Evolutionary conservation across 2,113 vertebrate genomes (phyloP).

Genomic region (Tachycineta bicolor): DNA sequence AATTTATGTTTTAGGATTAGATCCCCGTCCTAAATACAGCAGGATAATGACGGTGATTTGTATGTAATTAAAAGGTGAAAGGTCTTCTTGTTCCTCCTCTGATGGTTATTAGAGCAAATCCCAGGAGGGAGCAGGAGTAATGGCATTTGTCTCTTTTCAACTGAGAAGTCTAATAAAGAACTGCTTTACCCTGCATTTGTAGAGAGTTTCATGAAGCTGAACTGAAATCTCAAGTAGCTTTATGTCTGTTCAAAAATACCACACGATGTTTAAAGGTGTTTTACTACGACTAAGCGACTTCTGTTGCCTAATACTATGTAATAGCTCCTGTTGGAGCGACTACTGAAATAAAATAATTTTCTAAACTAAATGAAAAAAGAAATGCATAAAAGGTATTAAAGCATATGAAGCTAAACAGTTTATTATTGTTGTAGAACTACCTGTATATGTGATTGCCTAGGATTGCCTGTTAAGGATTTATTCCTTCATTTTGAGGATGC

Average conservation of each 20-base stretch:
- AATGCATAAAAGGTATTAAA: neutral
- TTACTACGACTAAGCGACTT: neutral
- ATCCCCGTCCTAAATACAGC: neutral
- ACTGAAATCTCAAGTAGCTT: neutral
- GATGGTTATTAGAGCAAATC: neutral
- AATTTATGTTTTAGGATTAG: neutral
- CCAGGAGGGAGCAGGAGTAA: neutral
- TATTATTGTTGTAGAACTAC: neutral
- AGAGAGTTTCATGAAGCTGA: neutral
- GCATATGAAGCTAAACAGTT: neutral
- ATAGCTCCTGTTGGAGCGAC: neutral
- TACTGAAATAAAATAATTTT: neutral
- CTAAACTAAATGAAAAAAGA: conserved; percentile 17
- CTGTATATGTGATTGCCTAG: neutral
- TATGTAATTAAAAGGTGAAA: neutral
- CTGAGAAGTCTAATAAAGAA: neutral
- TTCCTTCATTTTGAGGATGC: neutral
- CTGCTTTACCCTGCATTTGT: neutral
- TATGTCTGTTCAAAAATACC: neutral
- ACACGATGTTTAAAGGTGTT: neutral
- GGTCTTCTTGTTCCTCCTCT: neutral
- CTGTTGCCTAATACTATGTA: neutral
- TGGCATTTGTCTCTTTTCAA: neutral
- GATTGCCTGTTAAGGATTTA: neutral
- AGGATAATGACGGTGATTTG: neutral